A percentile compares a stretch with the other conserved stretches of the same genome.
These are phyloP conservation scores for Pagetopsis macropterus DNA, from an alignment of 2,797 vertebrate genomes.

Conservation along the genomic window DNA sequence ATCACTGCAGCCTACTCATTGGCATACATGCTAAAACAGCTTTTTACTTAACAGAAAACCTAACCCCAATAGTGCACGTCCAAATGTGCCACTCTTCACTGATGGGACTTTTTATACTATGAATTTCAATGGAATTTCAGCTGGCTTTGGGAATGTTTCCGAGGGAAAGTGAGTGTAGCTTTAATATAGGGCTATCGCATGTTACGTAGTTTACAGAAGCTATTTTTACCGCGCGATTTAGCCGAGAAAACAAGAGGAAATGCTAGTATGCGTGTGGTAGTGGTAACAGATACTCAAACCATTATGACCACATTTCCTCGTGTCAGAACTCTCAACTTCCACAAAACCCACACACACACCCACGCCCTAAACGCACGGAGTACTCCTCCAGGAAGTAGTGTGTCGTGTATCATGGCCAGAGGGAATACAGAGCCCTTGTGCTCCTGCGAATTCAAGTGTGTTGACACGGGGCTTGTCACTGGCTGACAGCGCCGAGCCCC, in stretches of 20 bases:
- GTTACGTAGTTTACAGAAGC: background rate
- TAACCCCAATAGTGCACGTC: too few relatives aligned
- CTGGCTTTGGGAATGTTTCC: constrained; percentile 5
- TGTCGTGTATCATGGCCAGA: background rate
- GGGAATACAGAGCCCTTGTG: constrained; percentile 38
- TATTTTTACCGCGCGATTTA: background rate
- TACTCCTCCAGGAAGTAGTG: constrained; percentile 34
- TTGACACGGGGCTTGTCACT: constrained; percentile 71
- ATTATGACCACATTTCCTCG: constrained; percentile 5
- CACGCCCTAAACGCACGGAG: background rate
- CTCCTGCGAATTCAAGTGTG: constrained; percentile 39
- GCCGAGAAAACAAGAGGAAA: background rate
- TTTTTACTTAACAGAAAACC: background rate
- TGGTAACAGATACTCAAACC: background rate
- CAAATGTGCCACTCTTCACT: background rate
- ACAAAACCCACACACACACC: constrained; percentile 12
- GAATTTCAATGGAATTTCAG: constrained; percentile 8
- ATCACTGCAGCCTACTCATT: background rate
- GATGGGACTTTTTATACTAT: background rate
- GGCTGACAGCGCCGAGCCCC: constrained; percentile 67
- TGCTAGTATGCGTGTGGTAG: background rate
- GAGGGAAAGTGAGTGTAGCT: constrained; percentile 11
- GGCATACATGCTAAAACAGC: background rate
- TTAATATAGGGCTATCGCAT: background rate
- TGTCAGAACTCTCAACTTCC: constrained; percentile 33